These are phyloP conservation scores for Drosophila subquinaria DNA, from an alignment of 2,888 invertebrate species.

Conservation along the genomic window DNA sequence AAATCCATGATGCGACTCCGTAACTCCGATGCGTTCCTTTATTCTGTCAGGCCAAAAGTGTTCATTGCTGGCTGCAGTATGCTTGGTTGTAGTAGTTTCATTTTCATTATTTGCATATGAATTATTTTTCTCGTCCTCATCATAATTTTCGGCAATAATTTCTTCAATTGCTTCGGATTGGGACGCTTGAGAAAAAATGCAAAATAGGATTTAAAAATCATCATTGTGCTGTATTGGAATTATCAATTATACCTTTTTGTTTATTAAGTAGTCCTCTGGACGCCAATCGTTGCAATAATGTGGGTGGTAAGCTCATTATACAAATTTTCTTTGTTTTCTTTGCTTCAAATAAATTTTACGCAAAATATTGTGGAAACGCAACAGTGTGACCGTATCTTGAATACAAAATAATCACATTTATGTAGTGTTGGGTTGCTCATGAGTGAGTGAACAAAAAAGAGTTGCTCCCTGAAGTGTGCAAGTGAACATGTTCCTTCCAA, in stretches of 20 bases:
- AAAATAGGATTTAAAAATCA: not conserved
- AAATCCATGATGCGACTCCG: conserved; percentile 86
- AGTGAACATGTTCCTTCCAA: no score
- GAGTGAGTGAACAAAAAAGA: no score
- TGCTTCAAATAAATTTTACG: conserved; percentile 1
- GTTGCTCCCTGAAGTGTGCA: no score
- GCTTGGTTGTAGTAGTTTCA: conserved; percentile 83
- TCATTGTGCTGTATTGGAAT: not conserved
- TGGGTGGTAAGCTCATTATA: conserved; percentile 65
- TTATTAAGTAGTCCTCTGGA: conserved; percentile 57
- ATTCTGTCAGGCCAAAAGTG: conserved; percentile 86
- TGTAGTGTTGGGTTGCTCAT: no score
- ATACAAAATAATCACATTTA: not conserved
- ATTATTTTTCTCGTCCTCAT: conserved; percentile 86
- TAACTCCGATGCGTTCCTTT: conserved; percentile 86
- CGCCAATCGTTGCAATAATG: conserved; percentile 56
- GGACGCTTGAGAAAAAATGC: conserved; percentile 11
- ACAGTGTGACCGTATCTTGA: not conserved
- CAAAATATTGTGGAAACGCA: not conserved
- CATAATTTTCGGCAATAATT: conserved; percentile 97
- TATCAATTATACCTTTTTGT: conserved; percentile 36
- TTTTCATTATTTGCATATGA: conserved; percentile 64
- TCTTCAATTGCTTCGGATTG: conserved; percentile 88
- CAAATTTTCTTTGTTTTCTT: not conserved
- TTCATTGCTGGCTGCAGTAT: conserved; percentile 70